Evolutionary conservation across 2,888 invertebrate genomes (phyloP).

Genomic region (Craniophora ligustri): DNA sequence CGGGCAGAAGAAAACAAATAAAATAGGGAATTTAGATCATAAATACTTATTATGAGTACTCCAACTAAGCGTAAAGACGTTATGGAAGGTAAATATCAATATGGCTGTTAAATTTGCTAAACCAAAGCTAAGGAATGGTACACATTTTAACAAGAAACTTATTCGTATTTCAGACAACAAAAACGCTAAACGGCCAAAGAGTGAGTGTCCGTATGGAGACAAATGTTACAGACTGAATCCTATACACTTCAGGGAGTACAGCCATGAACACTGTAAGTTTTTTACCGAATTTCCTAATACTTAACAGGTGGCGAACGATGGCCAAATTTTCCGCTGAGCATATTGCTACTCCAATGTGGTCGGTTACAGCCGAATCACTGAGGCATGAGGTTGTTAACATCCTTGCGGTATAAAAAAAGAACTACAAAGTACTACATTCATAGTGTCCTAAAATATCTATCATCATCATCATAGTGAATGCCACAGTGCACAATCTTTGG

Average conservation of each 20-base stretch:
- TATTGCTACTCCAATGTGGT: too few species aligned
- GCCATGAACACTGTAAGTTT: conserved; percentile 93
- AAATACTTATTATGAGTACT: conserved; percentile 54
- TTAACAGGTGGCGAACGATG: too few species aligned
- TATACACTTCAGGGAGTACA: conserved; percentile 94
- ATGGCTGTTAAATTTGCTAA: background rate
- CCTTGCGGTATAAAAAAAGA: too few species aligned
- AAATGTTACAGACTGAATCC: conserved; percentile 95
- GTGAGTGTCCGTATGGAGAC: conserved; percentile 92
- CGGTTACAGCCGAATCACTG: too few species aligned
- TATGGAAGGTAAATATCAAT: conserved; percentile 58
- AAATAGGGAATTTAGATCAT: background rate
- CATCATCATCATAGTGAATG: too few species aligned
- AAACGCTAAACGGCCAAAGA: conserved; percentile 75
- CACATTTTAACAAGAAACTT: background rate
- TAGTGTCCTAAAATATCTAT: too few species aligned
- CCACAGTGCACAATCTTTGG: too few species aligned
- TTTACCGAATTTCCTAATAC: too few species aligned
- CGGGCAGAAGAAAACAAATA: background rate
- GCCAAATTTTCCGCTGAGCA: too few species aligned
- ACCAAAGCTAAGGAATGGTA: background rate
- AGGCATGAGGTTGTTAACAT: too few species aligned
- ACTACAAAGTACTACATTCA: too few species aligned
- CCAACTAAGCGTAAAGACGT: conserved; percentile 63
- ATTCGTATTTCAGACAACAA: conserved; percentile 65